These are phyloP conservation scores for Temnothorax ravouxi DNA, from an alignment of 2,888 invertebrate genomes.

Conservation along the genomic window DNA sequence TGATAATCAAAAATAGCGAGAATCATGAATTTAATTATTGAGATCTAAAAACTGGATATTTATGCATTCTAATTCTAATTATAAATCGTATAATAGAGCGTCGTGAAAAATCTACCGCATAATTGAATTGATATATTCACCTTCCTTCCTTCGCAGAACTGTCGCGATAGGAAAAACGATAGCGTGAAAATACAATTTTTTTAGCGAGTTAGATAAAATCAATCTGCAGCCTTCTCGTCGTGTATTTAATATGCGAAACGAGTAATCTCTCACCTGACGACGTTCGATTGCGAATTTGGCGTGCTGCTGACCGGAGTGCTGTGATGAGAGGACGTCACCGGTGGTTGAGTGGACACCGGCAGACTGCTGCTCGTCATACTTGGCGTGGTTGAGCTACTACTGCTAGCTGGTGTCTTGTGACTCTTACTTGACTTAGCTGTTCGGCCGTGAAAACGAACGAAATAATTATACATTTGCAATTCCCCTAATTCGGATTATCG, in stretches of 20 bases:
- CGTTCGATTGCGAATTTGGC: constrained; percentile 84
- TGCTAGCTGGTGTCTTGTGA: constrained; percentile 83
- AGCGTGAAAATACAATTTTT: constrained; percentile 73
- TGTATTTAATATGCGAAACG: constrained; percentile 25
- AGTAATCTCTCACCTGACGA: constrained; percentile 82
- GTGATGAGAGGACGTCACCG: constrained; percentile 80
- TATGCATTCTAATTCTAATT: not conserved
- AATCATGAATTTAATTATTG: not conserved
- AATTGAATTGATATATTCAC: constrained; percentile 73
- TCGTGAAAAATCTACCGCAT: not conserved
- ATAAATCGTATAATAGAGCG: not conserved
- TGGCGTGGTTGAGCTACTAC: constrained; percentile 80
- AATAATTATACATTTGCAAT: not conserved
- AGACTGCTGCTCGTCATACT: constrained; percentile 80
- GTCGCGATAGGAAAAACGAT: constrained; percentile 60
- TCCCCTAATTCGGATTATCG: not conserved
- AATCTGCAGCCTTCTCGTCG: constrained; percentile 13
- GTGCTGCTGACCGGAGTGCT: constrained; percentile 79
- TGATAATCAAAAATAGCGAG: not conserved
- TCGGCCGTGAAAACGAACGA: constrained; percentile 18
- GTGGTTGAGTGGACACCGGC: constrained; percentile 78
- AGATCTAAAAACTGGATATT: not conserved
- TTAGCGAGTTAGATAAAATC: constrained; percentile 27
- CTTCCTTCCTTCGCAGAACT: constrained; percentile 85
- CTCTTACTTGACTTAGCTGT: constrained; percentile 85